phyloP scores from a whole-genome alignment of 2,888 invertebrate genomes.

The Vesta saturnalis region DNA sequence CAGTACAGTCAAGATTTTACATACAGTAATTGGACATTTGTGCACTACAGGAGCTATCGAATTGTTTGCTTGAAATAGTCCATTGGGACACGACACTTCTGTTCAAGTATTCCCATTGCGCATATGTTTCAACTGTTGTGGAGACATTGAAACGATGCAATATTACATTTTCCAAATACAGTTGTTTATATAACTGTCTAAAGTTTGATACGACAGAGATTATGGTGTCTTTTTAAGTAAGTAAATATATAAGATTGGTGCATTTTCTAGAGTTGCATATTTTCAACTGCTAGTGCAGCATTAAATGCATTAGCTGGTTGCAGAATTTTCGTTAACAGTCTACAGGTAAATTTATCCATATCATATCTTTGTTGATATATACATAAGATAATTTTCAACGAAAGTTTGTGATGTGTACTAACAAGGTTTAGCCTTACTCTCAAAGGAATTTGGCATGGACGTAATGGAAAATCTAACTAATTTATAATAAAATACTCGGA shows the following conservation, averaged over 20 bases:
- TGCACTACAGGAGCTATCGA: constrained; percentile 7
- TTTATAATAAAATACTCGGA: too few relatives aligned
- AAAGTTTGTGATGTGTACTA: too few relatives aligned
- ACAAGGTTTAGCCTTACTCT: too few relatives aligned
- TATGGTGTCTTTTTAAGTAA: not conserved
- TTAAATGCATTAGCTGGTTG: too few relatives aligned
- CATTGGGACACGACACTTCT: constrained; percentile 24
- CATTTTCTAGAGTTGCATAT: too few relatives aligned
- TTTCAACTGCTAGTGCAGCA: too few relatives aligned
- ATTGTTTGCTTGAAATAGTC: constrained; percentile 20
- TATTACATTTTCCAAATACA: constrained; percentile 21
- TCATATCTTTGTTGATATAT: too few relatives aligned
- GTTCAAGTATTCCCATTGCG: constrained; percentile 27
- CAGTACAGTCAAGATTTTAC: not conserved
- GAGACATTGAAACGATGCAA: constrained; percentile 22
- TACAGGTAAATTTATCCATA: too few relatives aligned
- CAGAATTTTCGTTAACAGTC: too few relatives aligned
- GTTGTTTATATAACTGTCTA: not conserved
- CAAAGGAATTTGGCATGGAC: too few relatives aligned
- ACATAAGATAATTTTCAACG: too few relatives aligned
- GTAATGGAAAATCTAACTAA: too few relatives aligned
- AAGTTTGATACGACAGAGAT: not conserved
- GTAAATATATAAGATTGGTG: not conserved
- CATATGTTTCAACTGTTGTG: constrained; percentile 25
- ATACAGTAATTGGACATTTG: constrained; percentile 9